phyloP scores from a whole-genome alignment of 2,888 invertebrate species.

The Stramonita haemastoma region DNA sequence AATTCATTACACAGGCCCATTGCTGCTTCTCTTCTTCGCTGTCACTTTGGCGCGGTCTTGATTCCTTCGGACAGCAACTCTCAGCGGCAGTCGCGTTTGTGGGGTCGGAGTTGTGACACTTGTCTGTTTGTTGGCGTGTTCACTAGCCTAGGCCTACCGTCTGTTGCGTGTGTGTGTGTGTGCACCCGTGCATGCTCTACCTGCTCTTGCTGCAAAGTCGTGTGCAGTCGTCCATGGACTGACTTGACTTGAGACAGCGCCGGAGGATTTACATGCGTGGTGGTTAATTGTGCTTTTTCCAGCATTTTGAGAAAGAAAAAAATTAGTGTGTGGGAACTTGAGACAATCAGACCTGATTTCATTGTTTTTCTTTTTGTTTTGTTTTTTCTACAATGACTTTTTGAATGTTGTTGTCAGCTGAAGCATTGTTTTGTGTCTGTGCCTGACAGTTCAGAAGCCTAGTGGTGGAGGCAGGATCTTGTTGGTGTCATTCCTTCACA shows the following conservation, averaged over 20 bases:
- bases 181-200: constrained; percentile 3
- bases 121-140: not conserved
- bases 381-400: not conserved
- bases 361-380: not conserved
- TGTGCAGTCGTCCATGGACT: not conserved
- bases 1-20: constrained; percentile 31
- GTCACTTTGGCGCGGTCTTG: constrained; percentile 15
- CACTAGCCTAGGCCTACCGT: too few species aligned
- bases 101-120: not conserved
- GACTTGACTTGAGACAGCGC: not conserved
- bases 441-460: not conserved
- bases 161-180: not conserved
- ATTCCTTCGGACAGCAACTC: not conserved
- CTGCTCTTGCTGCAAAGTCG: not conserved
- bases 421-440: not conserved
- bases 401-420: not conserved
- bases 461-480: not conserved
- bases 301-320: not conserved
- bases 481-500: not conserved
- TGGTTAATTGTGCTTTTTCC: not conserved
- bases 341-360: not conserved
- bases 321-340: not conserved
- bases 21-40: not conserved
- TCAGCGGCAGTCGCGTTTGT: not conserved
- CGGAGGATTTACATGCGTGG: not conserved